These are phyloP conservation scores for Rhagoletis pomonella DNA, from an alignment of 1,140 invertebrate species.

Conservation along the genomic window DNA sequence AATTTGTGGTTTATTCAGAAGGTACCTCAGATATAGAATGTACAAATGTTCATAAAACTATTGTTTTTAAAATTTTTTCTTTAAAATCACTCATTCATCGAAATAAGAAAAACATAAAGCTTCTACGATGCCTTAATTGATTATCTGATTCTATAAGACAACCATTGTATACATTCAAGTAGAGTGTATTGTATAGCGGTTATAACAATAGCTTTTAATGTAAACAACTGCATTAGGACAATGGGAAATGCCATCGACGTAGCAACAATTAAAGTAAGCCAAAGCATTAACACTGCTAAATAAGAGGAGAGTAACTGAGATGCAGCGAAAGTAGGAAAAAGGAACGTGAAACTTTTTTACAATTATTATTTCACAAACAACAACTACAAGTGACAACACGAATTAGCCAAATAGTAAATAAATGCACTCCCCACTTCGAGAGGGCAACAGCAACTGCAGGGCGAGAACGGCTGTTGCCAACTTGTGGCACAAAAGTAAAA, in stretches of 20 bases:
- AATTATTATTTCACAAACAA: constrained; percentile 28
- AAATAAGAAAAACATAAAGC: too few species aligned
- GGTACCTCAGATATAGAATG: too few species aligned
- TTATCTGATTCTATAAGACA: too few species aligned
- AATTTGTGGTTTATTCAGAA: too few species aligned
- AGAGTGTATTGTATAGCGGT: too few species aligned
- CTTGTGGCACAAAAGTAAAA: constrained; percentile 42
- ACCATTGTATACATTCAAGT: too few species aligned
- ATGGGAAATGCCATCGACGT: not conserved
- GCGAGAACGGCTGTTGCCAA: constrained; percentile 9
- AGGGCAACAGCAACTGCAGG: not conserved
- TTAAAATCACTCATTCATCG: too few species aligned
- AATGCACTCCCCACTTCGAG: not conserved
- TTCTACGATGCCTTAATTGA: too few species aligned
- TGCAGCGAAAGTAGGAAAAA: not conserved
- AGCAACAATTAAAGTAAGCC: constrained; percentile 14
- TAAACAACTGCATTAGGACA: constrained; percentile 4
- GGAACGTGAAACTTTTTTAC: constrained; percentile 32
- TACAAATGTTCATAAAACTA: too few species aligned
- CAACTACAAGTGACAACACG: constrained; percentile 31
- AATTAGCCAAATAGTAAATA: constrained; percentile 48
- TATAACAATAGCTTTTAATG: not conserved
- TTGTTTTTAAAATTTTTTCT: too few species aligned
- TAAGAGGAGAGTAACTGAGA: not conserved
- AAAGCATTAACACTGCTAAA: not conserved